Percentiles rank a stretch among this genome's conserved stretches.
These are phyloP conservation scores for Neogobius melanostomus DNA, from an alignment of 2,113 vertebrate species.

Conservation along the genomic window DNA sequence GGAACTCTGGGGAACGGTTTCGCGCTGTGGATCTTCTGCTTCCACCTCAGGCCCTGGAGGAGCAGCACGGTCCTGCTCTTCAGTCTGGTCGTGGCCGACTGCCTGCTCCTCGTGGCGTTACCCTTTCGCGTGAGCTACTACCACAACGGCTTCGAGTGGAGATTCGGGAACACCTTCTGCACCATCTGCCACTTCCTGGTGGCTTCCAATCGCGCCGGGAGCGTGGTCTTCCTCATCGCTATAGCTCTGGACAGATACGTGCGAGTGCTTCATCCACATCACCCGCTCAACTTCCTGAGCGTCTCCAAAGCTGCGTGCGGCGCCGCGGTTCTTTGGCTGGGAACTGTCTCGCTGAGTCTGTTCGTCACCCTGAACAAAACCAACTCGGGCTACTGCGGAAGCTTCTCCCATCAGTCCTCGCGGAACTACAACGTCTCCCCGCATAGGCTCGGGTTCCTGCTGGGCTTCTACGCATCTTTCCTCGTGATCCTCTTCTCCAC, in stretches of 20 bases:
- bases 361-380: background rate
- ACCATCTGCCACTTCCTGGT: slow-evolving; percentile 51
- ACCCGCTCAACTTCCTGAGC: slow-evolving; percentile 47
- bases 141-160: slow-evolving; percentile 26
- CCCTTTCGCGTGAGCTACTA: slow-evolving; percentile 64
- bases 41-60: slow-evolving; percentile 70
- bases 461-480: background rate
- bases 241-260: slow-evolving; percentile 68
- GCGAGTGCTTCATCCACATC: slow-evolving; percentile 61
- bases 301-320: slow-evolving; percentile 13
- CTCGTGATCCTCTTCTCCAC: background rate
- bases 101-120: slow-evolving; percentile 57
- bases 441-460: background rate
- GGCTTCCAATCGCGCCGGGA: slow-evolving; percentile 51
- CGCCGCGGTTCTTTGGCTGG: slow-evolving; percentile 44
- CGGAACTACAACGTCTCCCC: background rate
- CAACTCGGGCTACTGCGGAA: background rate
- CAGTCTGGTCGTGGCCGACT: slow-evolving; percentile 59
- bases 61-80: slow-evolving; percentile 61
- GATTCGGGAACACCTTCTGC: slow-evolving; percentile 3
- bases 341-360: slow-evolving; percentile 52
- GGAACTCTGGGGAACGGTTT: slow-evolving; percentile 63
- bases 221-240: slow-evolving; percentile 60
- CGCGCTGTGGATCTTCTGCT: slow-evolving; percentile 66
- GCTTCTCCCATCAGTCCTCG: background rate